A percentile compares a stretch with the other conserved stretches of the same genome.
Evolutionary conservation across 2,113 vertebrate species (phyloP).

Genomic region (Eidolon helvum): DNA sequence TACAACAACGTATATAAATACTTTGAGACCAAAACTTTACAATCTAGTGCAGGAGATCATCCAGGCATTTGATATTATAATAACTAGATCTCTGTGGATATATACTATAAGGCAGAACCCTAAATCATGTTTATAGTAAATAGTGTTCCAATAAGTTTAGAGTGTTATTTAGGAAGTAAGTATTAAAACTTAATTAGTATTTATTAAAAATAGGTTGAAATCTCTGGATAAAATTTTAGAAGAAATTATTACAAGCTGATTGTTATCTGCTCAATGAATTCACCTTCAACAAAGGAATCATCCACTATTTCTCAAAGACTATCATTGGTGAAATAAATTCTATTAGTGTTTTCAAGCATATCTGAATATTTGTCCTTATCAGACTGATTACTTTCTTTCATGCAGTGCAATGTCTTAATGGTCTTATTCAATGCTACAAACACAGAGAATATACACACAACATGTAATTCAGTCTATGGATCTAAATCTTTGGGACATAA

Average conservation of each 20-base stretch:
- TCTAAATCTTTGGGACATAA: background rate
- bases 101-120: background rate
- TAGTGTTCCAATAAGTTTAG: background rate
- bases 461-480: background rate
- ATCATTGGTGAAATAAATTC: background rate
- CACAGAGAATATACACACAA: background rate
- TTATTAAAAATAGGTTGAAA: conserved; percentile 20
- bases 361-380: background rate
- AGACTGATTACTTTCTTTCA: background rate
- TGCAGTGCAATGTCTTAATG: background rate
- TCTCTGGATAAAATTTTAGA: background rate
- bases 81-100: background rate
- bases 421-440: conserved; percentile 45
- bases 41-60: background rate
- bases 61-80: background rate
- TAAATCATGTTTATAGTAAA: background rate
- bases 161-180: background rate
- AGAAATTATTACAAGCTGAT: background rate
- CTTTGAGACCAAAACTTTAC: background rate
- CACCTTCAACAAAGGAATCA: background rate
- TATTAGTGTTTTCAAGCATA: background rate
- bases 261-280: background rate
- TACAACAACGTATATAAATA: background rate
- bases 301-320: background rate
- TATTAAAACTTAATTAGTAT: background rate